Percentiles rank a stretch among this genome's conserved stretches.
phyloP scores from a whole-genome alignment of 92 coral and sea anemone genomes.

The Epizoanthus rinbou region DNA sequence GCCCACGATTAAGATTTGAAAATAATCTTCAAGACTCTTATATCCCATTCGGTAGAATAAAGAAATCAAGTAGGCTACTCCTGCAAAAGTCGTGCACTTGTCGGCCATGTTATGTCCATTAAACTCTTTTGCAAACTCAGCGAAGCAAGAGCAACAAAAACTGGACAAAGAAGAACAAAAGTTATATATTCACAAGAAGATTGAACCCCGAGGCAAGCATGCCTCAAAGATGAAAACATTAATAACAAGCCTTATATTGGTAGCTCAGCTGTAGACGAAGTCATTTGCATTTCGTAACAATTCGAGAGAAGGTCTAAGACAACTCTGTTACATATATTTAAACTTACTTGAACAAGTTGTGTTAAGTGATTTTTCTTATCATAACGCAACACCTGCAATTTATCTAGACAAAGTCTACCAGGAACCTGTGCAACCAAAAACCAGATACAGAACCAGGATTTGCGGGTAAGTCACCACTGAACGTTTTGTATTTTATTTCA shows the following conservation, averaged over 20 bases:
- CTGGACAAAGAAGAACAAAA: conserved; percentile 21
- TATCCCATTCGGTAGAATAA: not conserved
- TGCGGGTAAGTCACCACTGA: not conserved
- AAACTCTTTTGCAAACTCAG: conserved; percentile 23
- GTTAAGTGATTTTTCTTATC: not conserved
- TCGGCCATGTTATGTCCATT: not conserved
- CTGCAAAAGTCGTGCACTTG: not conserved
- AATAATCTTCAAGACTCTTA: not conserved
- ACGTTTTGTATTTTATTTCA: not conserved
- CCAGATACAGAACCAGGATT: conserved; percentile 25
- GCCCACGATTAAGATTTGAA: not conserved
- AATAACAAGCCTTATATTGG: conserved; percentile 42
- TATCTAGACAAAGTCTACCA: not conserved
- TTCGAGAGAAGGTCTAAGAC: conserved; percentile 31
- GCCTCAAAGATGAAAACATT: conserved; percentile 41
- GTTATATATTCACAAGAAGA: conserved; percentile 26
- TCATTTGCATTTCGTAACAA: conserved; percentile 46
- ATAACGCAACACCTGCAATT: not conserved
- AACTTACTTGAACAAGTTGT: not conserved
- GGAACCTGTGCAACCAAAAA: not conserved
- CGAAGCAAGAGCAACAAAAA: conserved; percentile 28
- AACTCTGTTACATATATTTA: not conserved
- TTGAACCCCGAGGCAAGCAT: conserved; percentile 44
- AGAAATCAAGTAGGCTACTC: not conserved
- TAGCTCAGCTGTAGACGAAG: not conserved